phyloP scores from a whole-genome alignment of 2,113 vertebrate genomes.

The human (Homo sapiens) region DNA sequence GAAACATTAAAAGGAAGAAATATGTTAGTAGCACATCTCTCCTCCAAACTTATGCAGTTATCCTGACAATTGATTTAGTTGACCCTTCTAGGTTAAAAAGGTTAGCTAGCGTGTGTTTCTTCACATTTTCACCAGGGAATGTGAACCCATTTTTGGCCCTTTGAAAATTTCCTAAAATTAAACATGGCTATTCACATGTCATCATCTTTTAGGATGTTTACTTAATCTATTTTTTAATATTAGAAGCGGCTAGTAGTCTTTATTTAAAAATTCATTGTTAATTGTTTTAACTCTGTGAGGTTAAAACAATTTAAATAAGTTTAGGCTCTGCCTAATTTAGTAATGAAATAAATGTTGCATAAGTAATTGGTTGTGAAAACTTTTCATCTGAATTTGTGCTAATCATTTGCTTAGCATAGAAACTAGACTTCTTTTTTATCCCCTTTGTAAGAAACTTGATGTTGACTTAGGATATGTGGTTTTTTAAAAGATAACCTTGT shows the following conservation, averaged over 20 bases:
- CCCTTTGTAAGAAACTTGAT: background rate
- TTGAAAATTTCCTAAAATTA: background rate
- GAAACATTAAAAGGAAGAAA: background rate
- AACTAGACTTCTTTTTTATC: background rate
- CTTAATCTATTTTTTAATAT: slow-evolving; percentile 16
- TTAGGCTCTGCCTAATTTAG: background rate
- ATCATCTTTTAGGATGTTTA: background rate
- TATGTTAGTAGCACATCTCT: background rate
- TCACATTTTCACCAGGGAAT: background rate
- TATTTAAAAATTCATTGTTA: slow-evolving; percentile 37
- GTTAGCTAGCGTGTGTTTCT: background rate
- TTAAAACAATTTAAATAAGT: slow-evolving; percentile 1
- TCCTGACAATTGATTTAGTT: background rate
- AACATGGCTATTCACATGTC: background rate
- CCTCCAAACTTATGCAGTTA: background rate
- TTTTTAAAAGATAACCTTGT: background rate
- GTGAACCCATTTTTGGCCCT: background rate
- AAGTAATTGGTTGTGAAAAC: background rate
- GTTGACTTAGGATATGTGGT: background rate
- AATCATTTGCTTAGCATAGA: background rate
- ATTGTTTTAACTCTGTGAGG: slow-evolving; percentile 6
- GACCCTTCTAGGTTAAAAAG: background rate
- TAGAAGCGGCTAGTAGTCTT: background rate
- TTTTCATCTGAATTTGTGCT: background rate
- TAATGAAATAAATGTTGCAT: slow-evolving; percentile 7